Conservation (phyloP, 2,797 vertebrate species). For the Rhinichthys osculus region DNA sequence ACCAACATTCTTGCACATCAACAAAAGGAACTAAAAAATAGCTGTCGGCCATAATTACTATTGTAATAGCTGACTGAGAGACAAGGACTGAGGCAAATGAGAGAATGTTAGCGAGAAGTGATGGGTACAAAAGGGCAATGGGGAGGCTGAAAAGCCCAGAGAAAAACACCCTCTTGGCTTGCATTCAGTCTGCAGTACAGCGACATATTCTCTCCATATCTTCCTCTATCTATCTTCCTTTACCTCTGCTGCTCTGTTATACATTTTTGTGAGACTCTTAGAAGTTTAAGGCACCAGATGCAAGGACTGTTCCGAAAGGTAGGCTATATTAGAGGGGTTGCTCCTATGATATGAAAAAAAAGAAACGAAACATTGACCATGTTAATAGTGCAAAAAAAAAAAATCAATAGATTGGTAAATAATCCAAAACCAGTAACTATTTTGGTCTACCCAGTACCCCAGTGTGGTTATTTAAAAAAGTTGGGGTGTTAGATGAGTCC, state of each 20-base stretch:
- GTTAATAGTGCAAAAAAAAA: background rate
- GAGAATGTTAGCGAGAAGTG: constrained; percentile 58
- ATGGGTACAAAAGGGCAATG: constrained; percentile 62
- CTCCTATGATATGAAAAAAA: background rate
- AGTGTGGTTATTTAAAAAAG: too few relatives aligned
- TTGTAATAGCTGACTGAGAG: constrained; percentile 57
- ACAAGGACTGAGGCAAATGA: constrained; percentile 60
- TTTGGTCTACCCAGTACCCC: background rate
- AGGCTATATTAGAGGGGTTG: background rate
- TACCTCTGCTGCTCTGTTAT: background rate
- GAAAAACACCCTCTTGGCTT: constrained; percentile 61
- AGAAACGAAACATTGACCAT: too few relatives aligned
- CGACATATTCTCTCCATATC: constrained; percentile 48
- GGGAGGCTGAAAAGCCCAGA: constrained; percentile 40
- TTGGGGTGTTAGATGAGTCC: too few relatives aligned
- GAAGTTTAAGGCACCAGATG: background rate
- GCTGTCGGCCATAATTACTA: constrained; percentile 67
- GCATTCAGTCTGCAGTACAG: constrained; percentile 61
- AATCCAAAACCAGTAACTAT: background rate
- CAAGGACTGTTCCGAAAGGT: background rate
- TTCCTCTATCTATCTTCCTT: background rate
- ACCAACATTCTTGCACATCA: constrained; percentile 49
- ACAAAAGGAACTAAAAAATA: constrained; percentile 68
- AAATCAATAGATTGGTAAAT: background rate
- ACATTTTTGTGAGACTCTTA: background rate